These are phyloP conservation scores for Mamestra brassicae DNA, from an alignment of 2,888 invertebrate genomes.

Conservation along the genomic window DNA sequence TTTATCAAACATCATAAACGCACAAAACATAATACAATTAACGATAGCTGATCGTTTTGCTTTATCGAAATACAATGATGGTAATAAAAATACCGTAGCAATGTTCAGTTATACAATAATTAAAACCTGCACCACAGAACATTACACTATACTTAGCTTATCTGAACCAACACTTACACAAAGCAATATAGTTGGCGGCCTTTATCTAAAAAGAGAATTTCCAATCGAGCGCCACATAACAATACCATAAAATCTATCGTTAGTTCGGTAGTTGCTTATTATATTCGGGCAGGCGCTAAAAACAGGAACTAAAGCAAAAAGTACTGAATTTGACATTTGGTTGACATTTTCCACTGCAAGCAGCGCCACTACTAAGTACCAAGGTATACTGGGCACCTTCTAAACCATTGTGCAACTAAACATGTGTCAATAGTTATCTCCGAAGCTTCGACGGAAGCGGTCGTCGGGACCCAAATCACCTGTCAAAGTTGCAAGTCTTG, in stretches of 20 bases:
- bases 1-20: constrained; percentile 42
- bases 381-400: constrained; percentile 53
- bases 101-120: constrained; percentile 28
- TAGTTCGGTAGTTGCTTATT: constrained; percentile 37
- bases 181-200: constrained; percentile 1
- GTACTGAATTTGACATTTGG: constrained; percentile 21
- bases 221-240: not conserved
- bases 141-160: constrained; percentile 28
- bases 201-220: constrained; percentile 12
- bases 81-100: constrained; percentile 30
- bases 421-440: constrained; percentile 83
- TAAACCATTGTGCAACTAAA: constrained; percentile 60
- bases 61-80: constrained; percentile 36
- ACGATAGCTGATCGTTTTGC: constrained; percentile 39
- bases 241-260: constrained; percentile 25
- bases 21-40: constrained; percentile 37
- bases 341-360: constrained; percentile 38
- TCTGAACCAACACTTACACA: constrained; percentile 8
- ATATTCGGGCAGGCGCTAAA: constrained; percentile 35
- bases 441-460: constrained; percentile 79
- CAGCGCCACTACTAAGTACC: constrained; percentile 27
- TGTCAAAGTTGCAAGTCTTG: constrained; percentile 85
- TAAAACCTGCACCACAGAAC: constrained; percentile 32
- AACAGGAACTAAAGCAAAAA: constrained; percentile 11
- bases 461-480: constrained; percentile 88